Conservation (phyloP, 2,888 invertebrate species). For the Cheilosia grossa region DNA sequence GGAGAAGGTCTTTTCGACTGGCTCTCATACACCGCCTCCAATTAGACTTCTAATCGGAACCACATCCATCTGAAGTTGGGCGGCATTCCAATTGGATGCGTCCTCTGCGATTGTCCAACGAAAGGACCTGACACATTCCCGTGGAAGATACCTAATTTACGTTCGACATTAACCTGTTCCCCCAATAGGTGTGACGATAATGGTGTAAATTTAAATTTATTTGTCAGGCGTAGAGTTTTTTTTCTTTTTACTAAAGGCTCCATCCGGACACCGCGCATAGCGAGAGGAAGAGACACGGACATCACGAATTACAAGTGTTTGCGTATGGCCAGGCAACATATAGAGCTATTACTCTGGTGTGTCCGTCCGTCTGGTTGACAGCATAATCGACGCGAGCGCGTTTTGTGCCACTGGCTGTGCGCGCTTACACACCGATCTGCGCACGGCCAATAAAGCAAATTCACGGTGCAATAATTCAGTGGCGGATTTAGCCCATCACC, state of each 20-base stretch:
- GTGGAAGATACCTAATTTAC: not conserved
- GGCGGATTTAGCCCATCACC: slow-evolving; percentile 55
- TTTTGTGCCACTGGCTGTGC: not conserved
- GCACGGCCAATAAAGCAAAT: slow-evolving; percentile 58
- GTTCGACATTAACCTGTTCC: slow-evolving; percentile 27
- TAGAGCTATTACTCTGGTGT: slow-evolving; percentile 63
- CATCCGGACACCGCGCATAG: not conserved
- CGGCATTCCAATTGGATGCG: slow-evolving; percentile 26
- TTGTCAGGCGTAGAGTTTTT: slow-evolving; percentile 18
- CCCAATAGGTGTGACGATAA: slow-evolving; percentile 54
- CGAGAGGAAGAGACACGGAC: slow-evolving; percentile 19
- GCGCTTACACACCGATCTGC: slow-evolving; percentile 18
- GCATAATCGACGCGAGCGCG: slow-evolving; percentile 43
- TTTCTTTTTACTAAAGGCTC: slow-evolving; percentile 36
- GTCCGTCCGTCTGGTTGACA: slow-evolving; percentile 37
- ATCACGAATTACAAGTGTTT: slow-evolving; percentile 40
- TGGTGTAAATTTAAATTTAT: slow-evolving; percentile 63
- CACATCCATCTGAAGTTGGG: slow-evolving; percentile 10
- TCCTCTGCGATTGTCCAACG: not conserved
- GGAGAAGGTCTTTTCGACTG: not conserved
- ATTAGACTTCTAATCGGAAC: not conserved
- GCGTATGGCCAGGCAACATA: slow-evolving; percentile 27
- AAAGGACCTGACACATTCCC: not conserved
- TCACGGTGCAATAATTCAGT: slow-evolving; percentile 65
- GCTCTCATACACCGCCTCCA: not conserved